Evolutionary conservation across 2,797 vertebrate genomes (phyloP).

Genomic region (Apogon talboti): DNA sequence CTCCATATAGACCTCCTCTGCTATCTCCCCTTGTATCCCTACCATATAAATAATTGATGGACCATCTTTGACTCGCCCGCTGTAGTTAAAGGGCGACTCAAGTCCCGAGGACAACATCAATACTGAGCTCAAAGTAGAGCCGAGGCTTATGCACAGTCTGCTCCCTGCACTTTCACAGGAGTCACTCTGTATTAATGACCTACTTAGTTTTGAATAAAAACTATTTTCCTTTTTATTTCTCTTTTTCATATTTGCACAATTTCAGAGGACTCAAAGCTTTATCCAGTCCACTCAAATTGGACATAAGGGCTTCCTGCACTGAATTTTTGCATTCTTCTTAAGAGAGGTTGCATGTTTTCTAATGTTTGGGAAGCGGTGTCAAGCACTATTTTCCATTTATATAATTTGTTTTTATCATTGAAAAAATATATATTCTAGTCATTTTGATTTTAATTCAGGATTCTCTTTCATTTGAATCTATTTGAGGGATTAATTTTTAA

Average conservation of each 20-base stretch:
- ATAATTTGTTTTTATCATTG: conserved; percentile 28
- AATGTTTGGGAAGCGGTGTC: conserved; percentile 10
- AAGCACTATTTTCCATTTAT: conserved; percentile 14
- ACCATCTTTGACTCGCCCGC: conserved; percentile 66
- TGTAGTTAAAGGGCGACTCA: conserved; percentile 73
- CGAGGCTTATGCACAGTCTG: conserved; percentile 34
- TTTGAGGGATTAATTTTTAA: conserved; percentile 22
- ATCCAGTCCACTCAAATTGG: conserved; percentile 29
- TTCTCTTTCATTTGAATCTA: conserved; percentile 53
- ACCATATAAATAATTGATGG: conserved; percentile 77
- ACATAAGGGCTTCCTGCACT: conserved; percentile 1
- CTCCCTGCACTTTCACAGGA: conserved; percentile 42
- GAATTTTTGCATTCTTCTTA: conserved; percentile 37
- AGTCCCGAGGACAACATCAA: conserved; percentile 75
- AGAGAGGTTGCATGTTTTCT: conserved; percentile 2
- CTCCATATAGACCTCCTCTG: conserved; percentile 12
- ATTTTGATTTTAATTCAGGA: conserved; percentile 31
- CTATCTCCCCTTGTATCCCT: conserved; percentile 58
- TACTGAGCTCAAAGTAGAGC: conserved; percentile 57
- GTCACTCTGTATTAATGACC: conserved; percentile 62
- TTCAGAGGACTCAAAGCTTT: conserved; percentile 31
- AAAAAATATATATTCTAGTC: neutral
- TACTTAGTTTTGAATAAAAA: conserved; percentile 50
- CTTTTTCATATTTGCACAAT: conserved; percentile 24
- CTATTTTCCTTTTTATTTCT: conserved; percentile 13